Evolutionary conservation across 2,113 vertebrate genomes (phyloP), one percentile per base, ranked within the genome.

Genomic region (Anoplopoma fimbria): DNA sequence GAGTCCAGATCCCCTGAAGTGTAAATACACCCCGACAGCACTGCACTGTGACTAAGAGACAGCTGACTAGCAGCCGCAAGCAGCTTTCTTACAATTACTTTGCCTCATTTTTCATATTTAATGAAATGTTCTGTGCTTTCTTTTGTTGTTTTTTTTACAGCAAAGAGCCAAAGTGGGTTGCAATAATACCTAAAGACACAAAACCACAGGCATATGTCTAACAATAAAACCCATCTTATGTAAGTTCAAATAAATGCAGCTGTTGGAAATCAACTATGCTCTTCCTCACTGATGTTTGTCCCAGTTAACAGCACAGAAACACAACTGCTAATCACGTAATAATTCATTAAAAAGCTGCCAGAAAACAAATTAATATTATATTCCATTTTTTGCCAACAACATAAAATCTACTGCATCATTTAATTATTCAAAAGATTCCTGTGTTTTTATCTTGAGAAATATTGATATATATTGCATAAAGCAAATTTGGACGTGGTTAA

Each of bases 311-410:
- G 15, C 15, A 19, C 25, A 38, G 71, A 69, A 55, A 29, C 40
- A 51, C 25, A 49, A 9, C 38, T 13, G 68, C 29, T 73, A 36
- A 33, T 77, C 45, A 51, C 34, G 62, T 77, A 61, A 40, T 62
- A 21, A 29, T 64, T 64, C 9, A 64, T 80, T 51, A 71, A 72
- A 65, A 51, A 55, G 29, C 58, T 69, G 38, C 19, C 67, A 71
- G 49, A 25, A 64, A 71, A n/a, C n/a, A n/a, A n/a, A n/a, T n/a
- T n/a, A n/a, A n/a, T n/a, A n/a, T n/a, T n/a, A n/a, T n/a, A n/a
- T n/a, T n/a, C n/a, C n/a, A n/a, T n/a, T n/a, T n/a, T n/a, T n/a
- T n/a, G n/a, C n/a, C n/a, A n/a, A n/a, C n/a, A n/a, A n/a, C n/a
- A n/a, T n/a, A n/a, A n/a, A n/a, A n/a, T n/a, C n/a, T n/a, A n/a